These are phyloP conservation scores for Leptopilina drosophilae DNA, from an alignment of 2,888 invertebrate genomes.

Conservation along the genomic window DNA sequence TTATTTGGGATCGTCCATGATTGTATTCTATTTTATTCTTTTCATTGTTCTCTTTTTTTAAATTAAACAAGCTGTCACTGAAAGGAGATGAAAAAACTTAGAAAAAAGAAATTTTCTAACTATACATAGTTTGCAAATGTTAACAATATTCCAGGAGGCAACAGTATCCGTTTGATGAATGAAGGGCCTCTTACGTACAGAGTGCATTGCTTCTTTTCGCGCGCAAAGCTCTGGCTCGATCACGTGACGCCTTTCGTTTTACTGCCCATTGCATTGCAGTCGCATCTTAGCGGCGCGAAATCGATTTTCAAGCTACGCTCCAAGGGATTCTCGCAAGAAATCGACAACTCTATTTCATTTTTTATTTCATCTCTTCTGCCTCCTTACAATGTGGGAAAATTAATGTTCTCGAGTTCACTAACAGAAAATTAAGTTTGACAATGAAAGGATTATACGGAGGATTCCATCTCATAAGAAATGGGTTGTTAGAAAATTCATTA, in stretches of 20 bases:
- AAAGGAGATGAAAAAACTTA: no score
- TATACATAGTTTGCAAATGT: no score
- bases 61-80: no score
- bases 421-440: not conserved
- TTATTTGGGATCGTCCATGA: no score
- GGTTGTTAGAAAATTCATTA: not conserved
- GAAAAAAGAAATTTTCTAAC: no score
- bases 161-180: not conserved
- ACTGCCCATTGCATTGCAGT: not conserved
- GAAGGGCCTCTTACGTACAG: not conserved
- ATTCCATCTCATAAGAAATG: not conserved
- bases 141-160: not conserved
- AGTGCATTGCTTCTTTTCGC: not conserved
- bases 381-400: conserved; percentile 5
- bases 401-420: not conserved
- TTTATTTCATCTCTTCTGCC: not conserved
- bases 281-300: conserved; percentile 24
- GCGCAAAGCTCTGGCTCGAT: conserved; percentile 30
- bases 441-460: not conserved
- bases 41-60: no score
- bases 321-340: conserved; percentile 13
- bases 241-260: conserved; percentile 40
- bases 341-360: conserved; percentile 2
- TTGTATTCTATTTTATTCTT: no score
- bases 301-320: conserved; percentile 37